These are phyloP conservation scores for Antedon bifida DNA, from an alignment of 35 echinoderm and acorn worm genomes.

Conservation along the genomic window DNA sequence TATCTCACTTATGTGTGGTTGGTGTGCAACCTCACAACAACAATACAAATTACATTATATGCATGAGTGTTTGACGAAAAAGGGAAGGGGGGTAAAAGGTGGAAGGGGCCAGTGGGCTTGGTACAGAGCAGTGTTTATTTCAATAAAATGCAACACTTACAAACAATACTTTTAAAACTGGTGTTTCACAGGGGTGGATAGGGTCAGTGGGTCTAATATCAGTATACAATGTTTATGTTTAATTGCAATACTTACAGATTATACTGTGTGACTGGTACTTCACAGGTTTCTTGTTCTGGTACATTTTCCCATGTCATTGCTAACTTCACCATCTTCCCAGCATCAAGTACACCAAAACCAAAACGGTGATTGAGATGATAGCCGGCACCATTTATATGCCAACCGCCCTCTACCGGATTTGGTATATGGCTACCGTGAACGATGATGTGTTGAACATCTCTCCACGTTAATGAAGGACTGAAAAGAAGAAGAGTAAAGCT, in stretches of 20 bases:
- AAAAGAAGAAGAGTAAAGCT: background rate
- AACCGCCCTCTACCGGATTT: conserved; percentile 54
- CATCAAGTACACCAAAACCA: conserved; percentile 84
- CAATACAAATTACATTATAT: too few relatives aligned
- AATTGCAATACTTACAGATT: conserved; percentile 58
- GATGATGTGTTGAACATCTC: conserved; percentile 81
- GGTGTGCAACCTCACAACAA: too few relatives aligned
- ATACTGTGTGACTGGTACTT: background rate
- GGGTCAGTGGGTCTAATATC: too few relatives aligned
- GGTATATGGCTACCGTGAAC: conserved; percentile 59
- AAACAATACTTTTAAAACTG: too few relatives aligned
- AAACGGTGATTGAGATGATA: conserved; percentile 79
- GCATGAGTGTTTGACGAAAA: too few relatives aligned
- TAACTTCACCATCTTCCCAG: conserved; percentile 86
- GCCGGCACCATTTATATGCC: conserved; percentile 91
- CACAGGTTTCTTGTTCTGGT: conserved; percentile 27
- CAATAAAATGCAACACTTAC: too few relatives aligned
- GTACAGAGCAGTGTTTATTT: too few relatives aligned
- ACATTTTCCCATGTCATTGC: conserved; percentile 73
- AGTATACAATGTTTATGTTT: too few relatives aligned
- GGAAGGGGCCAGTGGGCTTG: too few relatives aligned
- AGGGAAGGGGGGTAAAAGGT: too few relatives aligned
- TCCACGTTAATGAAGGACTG: conserved; percentile 85
- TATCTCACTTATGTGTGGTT: too few relatives aligned
- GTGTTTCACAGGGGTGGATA: too few relatives aligned